Evolutionary conservation across 2,888 invertebrate genomes (phyloP).

Genomic region (Ditylenchus weischeri): DNA sequence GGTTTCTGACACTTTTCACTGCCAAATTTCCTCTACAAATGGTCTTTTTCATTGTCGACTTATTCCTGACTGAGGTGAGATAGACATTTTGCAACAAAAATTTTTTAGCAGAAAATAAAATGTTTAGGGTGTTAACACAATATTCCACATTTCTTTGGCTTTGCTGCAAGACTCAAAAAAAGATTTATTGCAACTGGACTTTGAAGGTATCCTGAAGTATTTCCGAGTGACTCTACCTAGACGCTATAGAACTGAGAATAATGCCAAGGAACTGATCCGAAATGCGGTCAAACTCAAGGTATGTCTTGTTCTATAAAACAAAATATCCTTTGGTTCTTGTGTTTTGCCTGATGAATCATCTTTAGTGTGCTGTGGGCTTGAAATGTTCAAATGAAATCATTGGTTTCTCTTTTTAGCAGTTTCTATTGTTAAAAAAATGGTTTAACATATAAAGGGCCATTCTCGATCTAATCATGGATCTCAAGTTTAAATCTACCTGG

Average conservation of each 20-base stretch:
- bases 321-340: background rate
- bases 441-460: too few species aligned
- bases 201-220: slow-evolving; percentile 94
- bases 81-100: slow-evolving; percentile 15
- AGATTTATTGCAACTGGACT: slow-evolving; percentile 79
- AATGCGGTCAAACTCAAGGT: slow-evolving; percentile 85
- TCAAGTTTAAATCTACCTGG: too few species aligned
- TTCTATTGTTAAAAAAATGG: background rate
- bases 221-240: slow-evolving; percentile 95
- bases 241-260: slow-evolving; percentile 84
- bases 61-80: slow-evolving; percentile 72
- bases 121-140: slow-evolving; percentile 86
- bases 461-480: too few species aligned
- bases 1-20: slow-evolving; percentile 99
- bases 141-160: slow-evolving; percentile 93
- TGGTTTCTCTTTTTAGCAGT: slow-evolving; percentile 10
- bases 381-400: slow-evolving; percentile 8
- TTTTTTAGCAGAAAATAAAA: background rate
- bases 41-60: slow-evolving; percentile 93
- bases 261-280: slow-evolving; percentile 82
- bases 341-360: too few species aligned
- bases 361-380: background rate
- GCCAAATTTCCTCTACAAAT: slow-evolving; percentile 94
- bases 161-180: slow-evolving; percentile 82
- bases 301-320: background rate